Evolutionary conservation across 2,113 vertebrate species (phyloP).

Genomic region (Mormyrus lacerda): DNA sequence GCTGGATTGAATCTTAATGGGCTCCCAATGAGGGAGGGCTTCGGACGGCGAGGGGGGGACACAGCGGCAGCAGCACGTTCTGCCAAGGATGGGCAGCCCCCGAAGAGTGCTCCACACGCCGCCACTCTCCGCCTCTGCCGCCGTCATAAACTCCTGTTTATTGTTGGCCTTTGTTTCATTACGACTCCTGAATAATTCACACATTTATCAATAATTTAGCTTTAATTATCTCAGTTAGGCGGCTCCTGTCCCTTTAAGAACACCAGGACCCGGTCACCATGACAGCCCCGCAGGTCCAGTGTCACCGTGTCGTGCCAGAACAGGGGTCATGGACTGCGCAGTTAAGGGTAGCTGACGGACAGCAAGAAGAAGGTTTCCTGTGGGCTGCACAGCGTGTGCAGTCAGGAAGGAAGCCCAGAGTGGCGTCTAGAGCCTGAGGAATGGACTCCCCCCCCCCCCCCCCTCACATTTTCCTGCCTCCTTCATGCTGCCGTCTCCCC

Average conservation of each 20-base stretch:
- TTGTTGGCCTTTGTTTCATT: conserved; percentile 52
- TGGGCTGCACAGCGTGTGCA: not conserved
- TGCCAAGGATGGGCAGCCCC: not conserved
- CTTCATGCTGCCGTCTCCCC: not conserved
- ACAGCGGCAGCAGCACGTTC: not conserved
- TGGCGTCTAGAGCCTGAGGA: not conserved
- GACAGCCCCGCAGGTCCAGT: not conserved
- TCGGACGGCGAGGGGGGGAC: not conserved
- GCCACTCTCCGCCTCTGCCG: not conserved
- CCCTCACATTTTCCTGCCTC: not conserved
- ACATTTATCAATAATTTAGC: conserved; percentile 54
- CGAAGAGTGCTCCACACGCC: not conserved
- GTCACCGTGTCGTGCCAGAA: not conserved
- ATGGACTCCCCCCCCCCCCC: not conserved
- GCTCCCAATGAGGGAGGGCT: not conserved
- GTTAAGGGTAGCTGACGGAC: not conserved
- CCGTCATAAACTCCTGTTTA: conserved; percentile 45
- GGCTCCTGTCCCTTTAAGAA: not conserved
- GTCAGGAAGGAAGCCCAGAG: not conserved
- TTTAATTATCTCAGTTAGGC: conserved; percentile 53
- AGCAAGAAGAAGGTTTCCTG: not conserved
- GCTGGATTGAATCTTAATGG: not conserved
- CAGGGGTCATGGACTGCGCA: not conserved
- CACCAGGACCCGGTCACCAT: not conserved
- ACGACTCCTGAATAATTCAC: conserved; percentile 52